Base-by-base conservation (phyloP, 1,140 invertebrate species). In the Lineus longissimus region DNA sequence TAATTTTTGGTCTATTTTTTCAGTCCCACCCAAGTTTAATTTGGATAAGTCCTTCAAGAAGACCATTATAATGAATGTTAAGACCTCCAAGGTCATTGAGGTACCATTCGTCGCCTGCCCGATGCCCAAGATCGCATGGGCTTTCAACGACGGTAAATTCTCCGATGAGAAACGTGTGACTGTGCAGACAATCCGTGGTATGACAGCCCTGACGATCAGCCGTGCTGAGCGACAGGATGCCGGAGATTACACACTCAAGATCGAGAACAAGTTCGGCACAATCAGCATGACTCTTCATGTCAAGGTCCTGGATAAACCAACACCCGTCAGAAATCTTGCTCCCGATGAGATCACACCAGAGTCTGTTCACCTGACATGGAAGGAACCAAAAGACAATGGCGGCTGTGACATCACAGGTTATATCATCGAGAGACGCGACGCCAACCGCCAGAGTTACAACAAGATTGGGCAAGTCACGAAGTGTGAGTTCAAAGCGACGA, bases 351-450 rank as follows among this genome's bases (percentile, higher is more conserved):
- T 51, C n/a, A 51, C 47, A 9, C 47, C 47, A 51, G 47, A 51
- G n/a, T 51, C n/a, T n/a, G 47, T 27, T n/a, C 47, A 51, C 25
- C 69, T 99, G 57, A 90, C 88, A 80, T 94, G 92, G 93, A 88
- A 89, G 73, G 88, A 90, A 51, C 91, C 92, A 2, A 71, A 85
- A 2, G 88, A 91, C 71, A 88, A 92, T 74, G 92, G 92, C 61
- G 91, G 90, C 41, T 78, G 89, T 61, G 89, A 90, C 58, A 84
- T 95, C 55, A 87, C 85, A 0, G 88, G 89, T 71, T 95, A 94
- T 72, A 86, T 87, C 31, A 89, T 97, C 30, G 95, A 97, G 78
- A 96, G 95, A 82, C 92, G 93, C 86, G 94, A 97, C 72, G 87
- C 90, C 58, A 92, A 94, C 65, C 91, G 90, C 68, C 87, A 93